phyloP scores from a whole-genome alignment of 1,140 invertebrate genomes.

The Macrobrachium nipponense region DNA sequence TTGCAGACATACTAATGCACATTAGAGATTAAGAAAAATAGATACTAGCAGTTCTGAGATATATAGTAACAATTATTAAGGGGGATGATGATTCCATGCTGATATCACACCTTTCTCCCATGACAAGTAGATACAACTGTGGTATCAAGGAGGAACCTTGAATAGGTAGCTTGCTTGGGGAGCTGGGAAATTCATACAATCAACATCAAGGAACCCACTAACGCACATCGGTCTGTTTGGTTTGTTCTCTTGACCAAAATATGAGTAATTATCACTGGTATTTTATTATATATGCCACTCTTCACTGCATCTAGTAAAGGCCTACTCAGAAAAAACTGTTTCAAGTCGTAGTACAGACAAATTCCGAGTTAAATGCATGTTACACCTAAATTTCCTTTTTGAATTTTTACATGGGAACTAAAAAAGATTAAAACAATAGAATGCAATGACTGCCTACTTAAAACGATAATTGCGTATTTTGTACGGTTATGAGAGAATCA shows the following conservation, averaged over 20 bases:
- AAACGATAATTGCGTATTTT: too few species aligned
- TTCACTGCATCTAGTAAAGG: constrained; percentile 41
- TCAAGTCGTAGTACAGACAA: too few species aligned
- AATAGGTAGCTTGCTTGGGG: constrained; percentile 39
- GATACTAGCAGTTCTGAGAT: constrained; percentile 61
- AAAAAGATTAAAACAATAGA: too few species aligned
- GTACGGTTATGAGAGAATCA: neutral
- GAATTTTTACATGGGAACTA: too few species aligned
- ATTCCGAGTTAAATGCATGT: too few species aligned
- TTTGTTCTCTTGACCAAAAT: constrained; percentile 27
- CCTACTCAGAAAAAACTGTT: constrained; percentile 23
- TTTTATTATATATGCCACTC: constrained; percentile 25
- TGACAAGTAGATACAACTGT: constrained; percentile 40
- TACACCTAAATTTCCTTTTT: too few species aligned
- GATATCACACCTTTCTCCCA: constrained; percentile 51
- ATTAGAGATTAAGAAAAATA: constrained; percentile 61
- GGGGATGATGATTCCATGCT: constrained; percentile 57
- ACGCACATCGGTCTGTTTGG: constrained; percentile 50
- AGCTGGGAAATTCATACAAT: constrained; percentile 53
- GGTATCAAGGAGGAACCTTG: constrained; percentile 34
- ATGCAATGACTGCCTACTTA: too few species aligned
- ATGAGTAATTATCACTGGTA: constrained; percentile 12
- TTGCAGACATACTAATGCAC: constrained; percentile 57
- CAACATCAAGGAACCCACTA: constrained; percentile 61
- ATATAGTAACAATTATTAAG: constrained; percentile 60